phyloP scores from a whole-genome alignment of 2,113 vertebrate species.

The Eurypyga helias region DNA sequence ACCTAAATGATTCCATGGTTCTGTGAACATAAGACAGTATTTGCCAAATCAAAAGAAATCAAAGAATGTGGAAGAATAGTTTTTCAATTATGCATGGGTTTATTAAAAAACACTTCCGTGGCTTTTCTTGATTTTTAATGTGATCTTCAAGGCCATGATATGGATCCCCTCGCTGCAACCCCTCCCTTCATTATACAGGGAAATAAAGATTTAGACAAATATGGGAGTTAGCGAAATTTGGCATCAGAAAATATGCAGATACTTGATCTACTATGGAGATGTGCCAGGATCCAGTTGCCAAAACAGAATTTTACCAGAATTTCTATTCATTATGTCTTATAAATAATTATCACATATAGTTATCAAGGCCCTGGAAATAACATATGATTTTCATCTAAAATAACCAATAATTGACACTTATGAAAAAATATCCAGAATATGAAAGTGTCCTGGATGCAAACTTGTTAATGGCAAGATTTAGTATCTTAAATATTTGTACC shows the following conservation, averaged over 20 bases:
- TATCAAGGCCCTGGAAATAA: conserved; percentile 48
- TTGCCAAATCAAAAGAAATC: not conserved
- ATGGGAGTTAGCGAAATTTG: not conserved
- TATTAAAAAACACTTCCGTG: not conserved
- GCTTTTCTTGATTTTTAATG: not conserved
- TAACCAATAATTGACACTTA: conserved; percentile 30
- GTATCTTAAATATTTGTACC: conserved; percentile 37
- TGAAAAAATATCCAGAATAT: not conserved
- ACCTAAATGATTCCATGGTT: too few species aligned
- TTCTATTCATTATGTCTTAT: not conserved
- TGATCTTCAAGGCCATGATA: not conserved
- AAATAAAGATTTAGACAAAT: not conserved
- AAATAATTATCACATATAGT: conserved; percentile 40
- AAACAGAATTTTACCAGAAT: not conserved
- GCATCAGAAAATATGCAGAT: not conserved
- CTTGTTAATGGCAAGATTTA: not conserved
- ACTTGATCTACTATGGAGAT: not conserved
- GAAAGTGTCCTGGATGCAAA: conserved; percentile 4
- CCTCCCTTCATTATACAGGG: not conserved
- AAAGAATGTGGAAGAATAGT: not conserved
- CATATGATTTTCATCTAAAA: conserved; percentile 47
- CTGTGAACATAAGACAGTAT: not conserved
- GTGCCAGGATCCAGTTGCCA: not conserved
- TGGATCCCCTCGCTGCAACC: not conserved
- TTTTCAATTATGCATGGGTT: not conserved